These are phyloP conservation scores for Neogobius melanostomus DNA, from an alignment of 2,113 vertebrate genomes.

Conservation along the genomic window DNA sequence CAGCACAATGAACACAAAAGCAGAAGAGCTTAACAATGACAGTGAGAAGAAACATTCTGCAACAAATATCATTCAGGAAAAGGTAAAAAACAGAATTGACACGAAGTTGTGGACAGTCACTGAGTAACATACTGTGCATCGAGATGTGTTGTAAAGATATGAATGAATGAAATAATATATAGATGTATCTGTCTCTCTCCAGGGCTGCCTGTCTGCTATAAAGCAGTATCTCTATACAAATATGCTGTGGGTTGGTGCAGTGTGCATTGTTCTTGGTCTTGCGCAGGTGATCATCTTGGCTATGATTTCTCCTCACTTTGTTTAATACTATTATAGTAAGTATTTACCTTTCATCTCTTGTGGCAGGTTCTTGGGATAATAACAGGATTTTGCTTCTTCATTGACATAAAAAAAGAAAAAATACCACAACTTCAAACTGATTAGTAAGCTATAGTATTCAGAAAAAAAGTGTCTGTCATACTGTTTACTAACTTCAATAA, in stretches of 20 bases:
- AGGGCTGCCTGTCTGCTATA: slow-evolving; percentile 35
- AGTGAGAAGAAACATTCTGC: not conserved
- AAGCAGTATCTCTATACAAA: slow-evolving; percentile 18
- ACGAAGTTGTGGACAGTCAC: slow-evolving; percentile 1
- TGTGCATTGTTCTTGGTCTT: slow-evolving; percentile 30
- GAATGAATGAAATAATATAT: too few species aligned
- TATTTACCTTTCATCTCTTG: slow-evolving; percentile 25
- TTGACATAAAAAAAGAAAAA: slow-evolving; percentile 21
- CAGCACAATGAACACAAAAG: not conserved
- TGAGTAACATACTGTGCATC: slow-evolving; percentile 35
- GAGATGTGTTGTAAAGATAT: slow-evolving; percentile 16
- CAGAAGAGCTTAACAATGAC: not conserved
- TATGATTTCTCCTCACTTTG: too few species aligned
- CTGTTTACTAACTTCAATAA: too few species aligned
- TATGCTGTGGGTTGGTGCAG: slow-evolving; percentile 29
- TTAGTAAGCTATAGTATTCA: slow-evolving; percentile 3
- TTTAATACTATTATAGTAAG: not conserved
- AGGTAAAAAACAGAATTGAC: too few species aligned
- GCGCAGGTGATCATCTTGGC: not conserved
- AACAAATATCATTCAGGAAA: too few species aligned
- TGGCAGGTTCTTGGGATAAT: slow-evolving; percentile 39
- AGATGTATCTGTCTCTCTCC: not conserved
- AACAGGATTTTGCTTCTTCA: slow-evolving; percentile 8
- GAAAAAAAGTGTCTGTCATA: not conserved
- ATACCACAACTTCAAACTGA: slow-evolving; percentile 17